Base-by-base conservation (phyloP, 2,888 invertebrate genomes). In the Biston betularia region DNA sequence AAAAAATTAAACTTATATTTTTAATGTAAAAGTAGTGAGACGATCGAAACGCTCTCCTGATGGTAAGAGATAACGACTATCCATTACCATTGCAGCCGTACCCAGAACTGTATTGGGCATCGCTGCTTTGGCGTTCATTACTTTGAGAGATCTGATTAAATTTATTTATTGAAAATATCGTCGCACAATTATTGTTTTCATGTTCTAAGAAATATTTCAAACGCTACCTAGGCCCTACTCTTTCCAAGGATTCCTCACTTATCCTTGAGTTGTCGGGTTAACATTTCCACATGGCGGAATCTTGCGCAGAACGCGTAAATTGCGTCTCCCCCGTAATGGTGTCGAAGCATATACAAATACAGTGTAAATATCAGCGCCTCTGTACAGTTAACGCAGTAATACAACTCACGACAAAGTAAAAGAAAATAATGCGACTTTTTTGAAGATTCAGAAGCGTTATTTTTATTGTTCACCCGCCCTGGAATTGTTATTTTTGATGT, bases 241-340 rank as follows among this genome's bases (percentile, higher is more conserved):
- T 24, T 15, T 50, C 38, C 24, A 33, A 46, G 56, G 60, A 65
- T 52, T 60, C 49, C 45, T 60, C 60, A 64, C 65, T 49, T 60
- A 54, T 54, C 40, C 61, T 50, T 45, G 56, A 50, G 11, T 59
- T 60, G 49, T 14, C 66, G 53, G 62, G 57, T 70, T 69, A 68
- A 68, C 66, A 71, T 65, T 69, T 68, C 68, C 45, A 72, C 61
- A 63, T 53, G 54, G 53, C 15, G 58, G 58, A 61, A 59, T 68
- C 57, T 64, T 60, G 72, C 67, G 75, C 75, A 72, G 73, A 73
- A 76, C 76, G 77, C 78, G 76, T 75, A 76, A 76, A 80, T 80
- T 77, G 81, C 72, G 76, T 50, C 65, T 65, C 71, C 68, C 68
- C 67, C 68, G 65, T 74, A 75, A 75, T 75, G 73, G 73, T 66